Evolutionary conservation across 2,113 vertebrate genomes (phyloP).

Genomic region (Coregonus clupeaformis): DNA sequence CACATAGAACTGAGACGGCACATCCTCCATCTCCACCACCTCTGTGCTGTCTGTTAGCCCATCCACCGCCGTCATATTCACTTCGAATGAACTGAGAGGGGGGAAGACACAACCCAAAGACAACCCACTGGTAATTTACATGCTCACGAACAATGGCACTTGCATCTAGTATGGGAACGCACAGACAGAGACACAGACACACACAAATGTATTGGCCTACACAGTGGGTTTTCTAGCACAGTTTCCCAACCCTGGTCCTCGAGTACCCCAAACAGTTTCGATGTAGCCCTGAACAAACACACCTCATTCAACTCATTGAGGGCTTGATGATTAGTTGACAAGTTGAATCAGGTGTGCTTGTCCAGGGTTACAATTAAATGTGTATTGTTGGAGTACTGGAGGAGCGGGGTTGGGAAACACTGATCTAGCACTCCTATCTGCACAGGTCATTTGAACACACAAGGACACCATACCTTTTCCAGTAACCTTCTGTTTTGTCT

Average conservation of each 20-base stretch:
- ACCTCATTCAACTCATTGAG: too few species aligned
- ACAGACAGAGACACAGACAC: not conserved
- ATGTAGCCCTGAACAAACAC: too few species aligned
- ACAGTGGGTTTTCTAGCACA: too few species aligned
- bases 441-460: not conserved
- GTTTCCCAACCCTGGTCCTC: too few species aligned
- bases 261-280: too few species aligned
- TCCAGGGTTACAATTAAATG: too few species aligned
- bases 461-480: conserved; percentile 76
- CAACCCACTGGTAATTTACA: not conserved
- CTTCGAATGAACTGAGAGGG: conserved; percentile 68
- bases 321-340: too few species aligned
- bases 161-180: too few species aligned
- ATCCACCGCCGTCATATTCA: conserved; percentile 82
- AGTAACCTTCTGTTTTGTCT: conserved; percentile 79
- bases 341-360: too few species aligned
- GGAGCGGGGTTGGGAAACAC: too few species aligned
- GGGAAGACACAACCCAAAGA: not conserved
- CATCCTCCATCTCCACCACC: conserved; percentile 82
- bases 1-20: conserved; percentile 83
- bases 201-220: not conserved
- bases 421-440: too few species aligned
- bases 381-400: too few species aligned
- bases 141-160: not conserved
- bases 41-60: conserved; percentile 76